phyloP scores from a whole-genome alignment of 2,113 vertebrate genomes.

The Lasiurus borealis region DNA sequence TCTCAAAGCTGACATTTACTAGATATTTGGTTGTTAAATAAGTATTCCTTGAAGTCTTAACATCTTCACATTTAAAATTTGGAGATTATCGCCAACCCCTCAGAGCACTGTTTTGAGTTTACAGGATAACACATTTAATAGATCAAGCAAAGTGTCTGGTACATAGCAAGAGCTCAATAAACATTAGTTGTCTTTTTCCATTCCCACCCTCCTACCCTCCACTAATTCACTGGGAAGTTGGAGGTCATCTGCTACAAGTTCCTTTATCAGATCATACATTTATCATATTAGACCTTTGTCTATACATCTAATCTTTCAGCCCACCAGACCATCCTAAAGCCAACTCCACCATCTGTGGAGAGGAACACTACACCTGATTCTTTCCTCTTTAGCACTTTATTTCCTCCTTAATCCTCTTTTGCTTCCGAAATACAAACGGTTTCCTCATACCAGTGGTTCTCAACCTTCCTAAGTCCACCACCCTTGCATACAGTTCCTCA shows the following conservation, averaged over 20 bases:
- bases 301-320: background rate
- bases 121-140: background rate
- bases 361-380: background rate
- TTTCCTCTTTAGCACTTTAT: slow-evolving; percentile 15
- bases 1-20: slow-evolving; percentile 32
- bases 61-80: slow-evolving; percentile 27
- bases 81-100: background rate
- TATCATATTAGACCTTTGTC: background rate
- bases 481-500: too few species aligned
- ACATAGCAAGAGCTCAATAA: background rate
- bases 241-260: background rate
- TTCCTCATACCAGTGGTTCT: background rate
- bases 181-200: background rate
- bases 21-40: slow-evolving; percentile 20
- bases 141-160: background rate
- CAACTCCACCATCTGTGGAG: background rate
- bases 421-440: background rate
- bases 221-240: background rate
- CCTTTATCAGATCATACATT: background rate
- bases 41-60: background rate
- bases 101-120: background rate
- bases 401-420: slow-evolving; percentile 6
- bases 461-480: too few species aligned
- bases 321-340: background rate
- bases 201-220: background rate